Base-by-base conservation (phyloP, 2,797 vertebrate species). In the Onychomys leucogaster region DNA sequence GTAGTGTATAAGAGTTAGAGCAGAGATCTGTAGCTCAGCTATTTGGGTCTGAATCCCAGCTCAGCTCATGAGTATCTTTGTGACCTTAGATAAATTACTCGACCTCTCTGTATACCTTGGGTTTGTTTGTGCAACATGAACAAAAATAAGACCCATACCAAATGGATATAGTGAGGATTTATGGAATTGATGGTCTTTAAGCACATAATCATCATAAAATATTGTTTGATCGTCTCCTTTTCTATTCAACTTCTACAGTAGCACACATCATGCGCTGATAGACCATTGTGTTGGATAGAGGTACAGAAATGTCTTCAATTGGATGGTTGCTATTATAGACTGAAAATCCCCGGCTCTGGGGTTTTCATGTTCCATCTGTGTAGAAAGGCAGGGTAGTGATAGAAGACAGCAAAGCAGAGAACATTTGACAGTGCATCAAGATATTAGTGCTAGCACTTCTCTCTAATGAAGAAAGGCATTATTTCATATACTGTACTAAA, bases 391-490 rank as follows among this genome's bases (percentile, higher is more conserved):
- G 78, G 76, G 59, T 76, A 61, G n/a, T 86, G n/a, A 81, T 84
- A 81, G 71, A 91, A 91, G 52, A 71, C 49, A 87, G 59, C 49
- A 90, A 93, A 97, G 73, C 43, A 76, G 55, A 92, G 41, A 55
- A 21, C n/a, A 81, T 91, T 92, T 96, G 90, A 81, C 41, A 95
- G 32, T 93, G 59, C 57, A 83, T 95, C 63, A 90, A 88, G 80
- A 84, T 83, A 86, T 57, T 52, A 95, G 57, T 89, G 75, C 75
- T 61, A 89, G 75, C 19, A 52, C 46, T 29, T 81, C 71, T 90
- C 49, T 95, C 63, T 93, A 85, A 94, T 94, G 63, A 94, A 95
- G 87, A 96, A 95, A 97, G 89, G 77, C 19, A 92, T 55, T 94
- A 69, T 84, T 97, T 96, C 78, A 96, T 96, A 89, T 80, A 90